Evolutionary conservation across 2,888 invertebrate genomes (phyloP), one percentile per base, ranked within the genome.

Genomic region (Ormia ochracea): DNA sequence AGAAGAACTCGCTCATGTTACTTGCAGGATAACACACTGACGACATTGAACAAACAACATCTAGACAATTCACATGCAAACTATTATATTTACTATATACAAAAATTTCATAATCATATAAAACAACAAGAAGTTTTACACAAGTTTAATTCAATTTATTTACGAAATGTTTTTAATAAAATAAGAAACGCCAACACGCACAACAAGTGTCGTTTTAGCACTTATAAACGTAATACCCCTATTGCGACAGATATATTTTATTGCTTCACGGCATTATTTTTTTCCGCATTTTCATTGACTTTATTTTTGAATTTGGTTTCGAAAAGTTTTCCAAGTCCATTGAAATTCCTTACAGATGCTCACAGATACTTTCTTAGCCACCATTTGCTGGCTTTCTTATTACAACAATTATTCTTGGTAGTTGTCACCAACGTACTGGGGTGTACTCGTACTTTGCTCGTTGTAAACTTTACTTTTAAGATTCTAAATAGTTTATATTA

Each of bases 61-160:
- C 26, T 61, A 38, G 61, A 52, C 26, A 56, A 48, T 69, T 28
- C 31, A 14, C n/a, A 65, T 65, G 21, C 31, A 36, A 54, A 38
- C 12, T 45, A 28, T 6, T 9, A 65, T 38, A 17, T n/a, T n/a
- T n/a, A 19, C 4, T 31, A 56, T 63, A 7, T 38, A 10, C 54
- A 50, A 17, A 14, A 26, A 19, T 74, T 75, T 31, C 28, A 69
- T 23, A 36, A 63, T 10, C 76, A 63, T 5, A 63, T 63, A n/a
- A 69, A 76, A 36, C 45, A 56, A 31, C 69, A 76, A n/a, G 61
- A 69, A 31, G 48, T 69, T 33, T 56, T 76, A 31, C 52, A 69
- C 45, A 69, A 76, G 48, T 69, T 69, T 23, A 69, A 76, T 54
- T 69, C 52, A 31, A 56, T 69, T 23, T 48, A 74, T n/a, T 38